phyloP scores from a whole-genome alignment of 2,797 vertebrate genomes.

The Neomorphus geoffroyi region DNA sequence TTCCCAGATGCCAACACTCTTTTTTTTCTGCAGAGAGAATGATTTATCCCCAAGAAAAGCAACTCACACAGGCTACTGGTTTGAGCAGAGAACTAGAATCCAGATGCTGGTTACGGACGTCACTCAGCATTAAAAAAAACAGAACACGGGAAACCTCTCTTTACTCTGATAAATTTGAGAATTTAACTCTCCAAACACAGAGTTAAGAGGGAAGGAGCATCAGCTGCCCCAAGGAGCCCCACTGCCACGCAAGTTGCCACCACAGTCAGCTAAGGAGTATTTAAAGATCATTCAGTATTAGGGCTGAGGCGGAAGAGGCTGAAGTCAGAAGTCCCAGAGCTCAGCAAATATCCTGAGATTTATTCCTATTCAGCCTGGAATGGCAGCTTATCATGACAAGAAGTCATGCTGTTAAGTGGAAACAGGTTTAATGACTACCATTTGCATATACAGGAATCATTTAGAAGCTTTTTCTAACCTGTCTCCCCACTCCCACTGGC shows the following conservation, averaged over 20 bases:
- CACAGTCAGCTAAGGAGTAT: not conserved
- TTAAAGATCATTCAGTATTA: not conserved
- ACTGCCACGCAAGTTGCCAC: accelerated
- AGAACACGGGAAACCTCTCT: not conserved
- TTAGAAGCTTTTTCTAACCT: not conserved
- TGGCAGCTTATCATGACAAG: not conserved
- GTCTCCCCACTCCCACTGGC: not conserved
- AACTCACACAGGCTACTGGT: not conserved
- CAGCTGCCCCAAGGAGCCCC: not conserved
- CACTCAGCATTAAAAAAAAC: not conserved
- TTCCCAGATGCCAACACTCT: not conserved
- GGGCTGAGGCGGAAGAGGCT: not conserved
- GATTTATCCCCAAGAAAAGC: not conserved
- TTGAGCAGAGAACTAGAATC: not conserved
- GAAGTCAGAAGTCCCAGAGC: not conserved
- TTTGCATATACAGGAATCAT: not conserved
- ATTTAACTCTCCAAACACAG: not conserved
- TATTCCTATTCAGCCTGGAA: not conserved
- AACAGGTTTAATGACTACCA: slow-evolving; percentile 8
- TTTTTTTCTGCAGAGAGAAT: not conserved
- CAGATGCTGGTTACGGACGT: accelerated
- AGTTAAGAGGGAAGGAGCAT: not conserved
- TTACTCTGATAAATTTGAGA: not conserved
- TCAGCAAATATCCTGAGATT: not conserved
- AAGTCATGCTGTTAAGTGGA: not conserved